Base-by-base conservation (phyloP, 2,888 invertebrate genomes). In the Anoncus sp. region DNA sequence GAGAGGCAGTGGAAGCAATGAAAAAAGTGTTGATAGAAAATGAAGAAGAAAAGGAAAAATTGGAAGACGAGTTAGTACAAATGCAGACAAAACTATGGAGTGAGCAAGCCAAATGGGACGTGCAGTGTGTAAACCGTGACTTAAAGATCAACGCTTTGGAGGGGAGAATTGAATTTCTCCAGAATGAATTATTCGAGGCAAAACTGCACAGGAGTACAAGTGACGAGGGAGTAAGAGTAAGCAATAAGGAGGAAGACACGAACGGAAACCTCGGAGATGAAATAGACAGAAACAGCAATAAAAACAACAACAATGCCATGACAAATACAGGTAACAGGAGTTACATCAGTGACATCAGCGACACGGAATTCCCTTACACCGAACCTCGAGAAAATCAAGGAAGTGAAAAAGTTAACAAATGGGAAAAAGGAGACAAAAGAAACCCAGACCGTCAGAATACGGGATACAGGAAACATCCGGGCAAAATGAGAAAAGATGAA, bases 11-110 rank as follows among this genome's bases (percentile, higher is more conserved):
- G 22, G 14, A 31, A 31, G 27, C n/a, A 14, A 20, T 62, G 31
- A 35, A 35, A 18, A 16, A 1, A 31, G 10, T 18, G 2, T 1
- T 31, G 1, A 47, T 1, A 47, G 31, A 20, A n/a, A n/a, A n/a
- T n/a, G n/a, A n/a, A n/a, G n/a, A n/a, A n/a, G n/a, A n/a, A n/a
- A n/a, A n/a, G n/a, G 47, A 62, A 3, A 18, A 62, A 7, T 16
- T 43, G 24, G 60, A 60, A 20, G 43, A n/a, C 0, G 66, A 67
- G 16, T 3, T 67, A 27, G 55, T 27, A 2, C 24, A 31, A 7
- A 53, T 55, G 55, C 55, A 67, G 27, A 27, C 53, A 4, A 43
- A 67, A 27, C 18, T 67, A 7, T 67, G 66, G 27, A 24, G 24
- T 6, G 53, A 67, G 14, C 55, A 67, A 12, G 4, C 43, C 7